Evolutionary conservation across 64 coral and sea anemone species (phyloP), one percentile per base, ranked within the genome.

Genomic region (Dendronephthya gigantea): DNA sequence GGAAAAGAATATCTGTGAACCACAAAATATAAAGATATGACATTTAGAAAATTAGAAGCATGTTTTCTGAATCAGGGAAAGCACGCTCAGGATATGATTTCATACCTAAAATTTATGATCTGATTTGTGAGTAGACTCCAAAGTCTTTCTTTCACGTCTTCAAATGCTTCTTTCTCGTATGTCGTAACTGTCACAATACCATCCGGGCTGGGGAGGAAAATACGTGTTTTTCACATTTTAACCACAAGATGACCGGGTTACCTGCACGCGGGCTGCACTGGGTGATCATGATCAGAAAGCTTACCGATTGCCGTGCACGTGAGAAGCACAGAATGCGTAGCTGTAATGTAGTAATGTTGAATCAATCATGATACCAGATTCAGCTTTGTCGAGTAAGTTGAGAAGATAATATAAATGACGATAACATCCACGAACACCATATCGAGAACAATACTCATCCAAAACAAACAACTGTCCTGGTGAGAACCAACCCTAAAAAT

Each of bases 391-490:
- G 23, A 98, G 82, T 39, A 98, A 76, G 68, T 98, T 92, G 74
- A 84, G 87, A 23, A 98, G 70, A 59, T 98, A 98, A 81, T 88
- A 91, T 12, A 98, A 82, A 86, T 98, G 94, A 14, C 92, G 89
- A 50, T 98, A 87, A 49, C 94, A 98, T 10, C 94, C 94, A 59
- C 94, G 92, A 0, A 98, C 94, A 82, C 94, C 94, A 83, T 98
- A 98, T 6, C 94, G 89, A 12, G 91, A 89, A 68, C 92, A 93
- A 87, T 98, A 98, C 56, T 98, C 95, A 50, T 98, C 95, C 34
- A 98, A 84, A 1, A 93, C 95, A 91, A 98, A 98, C n/a, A 98
- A 81, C 29, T 98, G 95, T 31, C 95, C 95, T 35, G 95, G 95
- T 38, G 95, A 98, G 38, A 98, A 98, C 95, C 95, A 98, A 1